Percentiles rank a stretch among this genome's conserved stretches.
These are phyloP conservation scores for Taenioides sp. DNA, from an alignment of 2,797 vertebrate species.

Conservation along the genomic window DNA sequence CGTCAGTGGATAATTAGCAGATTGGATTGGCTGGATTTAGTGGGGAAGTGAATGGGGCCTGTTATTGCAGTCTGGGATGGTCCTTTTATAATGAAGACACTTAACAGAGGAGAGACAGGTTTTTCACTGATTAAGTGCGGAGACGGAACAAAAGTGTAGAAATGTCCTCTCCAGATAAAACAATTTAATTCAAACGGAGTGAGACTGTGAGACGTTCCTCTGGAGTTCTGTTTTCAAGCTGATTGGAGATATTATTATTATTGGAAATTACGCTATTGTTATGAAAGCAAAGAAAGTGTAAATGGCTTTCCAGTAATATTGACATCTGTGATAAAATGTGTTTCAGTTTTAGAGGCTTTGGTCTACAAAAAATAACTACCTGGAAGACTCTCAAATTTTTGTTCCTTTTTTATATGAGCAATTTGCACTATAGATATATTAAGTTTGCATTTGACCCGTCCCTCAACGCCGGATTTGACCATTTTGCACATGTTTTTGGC, in stretches of 20 bases:
- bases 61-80: conserved; percentile 31
- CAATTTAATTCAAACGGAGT: neutral
- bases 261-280: neutral
- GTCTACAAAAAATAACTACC: too few relatives aligned
- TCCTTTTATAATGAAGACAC: conserved; percentile 49
- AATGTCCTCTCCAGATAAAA: neutral
- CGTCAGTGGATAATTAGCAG: conserved; percentile 44
- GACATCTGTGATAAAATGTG: too few relatives aligned
- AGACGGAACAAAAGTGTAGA: neutral
- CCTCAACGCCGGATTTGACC: too few relatives aligned
- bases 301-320: too few relatives aligned
- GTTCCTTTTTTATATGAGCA: too few relatives aligned
- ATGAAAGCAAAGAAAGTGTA: neutral
- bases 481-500: too few relatives aligned
- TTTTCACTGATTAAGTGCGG: neutral
- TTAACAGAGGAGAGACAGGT: conserved; percentile 18
- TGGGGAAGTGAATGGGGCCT: conserved; percentile 30
- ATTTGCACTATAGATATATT: too few relatives aligned
- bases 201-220: neutral
- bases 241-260: neutral
- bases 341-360: too few relatives aligned
- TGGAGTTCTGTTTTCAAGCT: neutral
- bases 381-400: too few relatives aligned
- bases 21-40: conserved; percentile 50
- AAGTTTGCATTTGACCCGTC: too few relatives aligned